Conservation (phyloP, 1,140 invertebrate species). For the Panagrolaimus sp. region DNA sequence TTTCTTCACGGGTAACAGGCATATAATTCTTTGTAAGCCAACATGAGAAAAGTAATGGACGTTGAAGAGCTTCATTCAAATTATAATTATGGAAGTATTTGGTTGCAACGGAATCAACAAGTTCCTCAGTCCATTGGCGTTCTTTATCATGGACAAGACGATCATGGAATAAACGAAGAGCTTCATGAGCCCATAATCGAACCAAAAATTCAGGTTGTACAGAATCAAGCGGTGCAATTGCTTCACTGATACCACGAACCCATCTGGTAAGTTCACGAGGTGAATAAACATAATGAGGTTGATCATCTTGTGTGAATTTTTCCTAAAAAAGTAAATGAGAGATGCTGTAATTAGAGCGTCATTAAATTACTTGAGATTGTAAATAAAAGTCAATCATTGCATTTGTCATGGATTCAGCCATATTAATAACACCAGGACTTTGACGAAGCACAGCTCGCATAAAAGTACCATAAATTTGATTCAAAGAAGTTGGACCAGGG, state of each 20-base stretch:
- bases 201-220: slow-evolving; percentile 87
- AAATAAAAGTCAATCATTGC: slow-evolving; percentile 99
- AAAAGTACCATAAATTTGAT: slow-evolving; percentile 93
- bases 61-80: slow-evolving; percentile 71
- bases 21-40: slow-evolving; percentile 95
- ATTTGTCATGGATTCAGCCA: slow-evolving; percentile 89
- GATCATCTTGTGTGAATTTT: slow-evolving; percentile 98
- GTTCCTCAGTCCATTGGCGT: slow-evolving; percentile 93
- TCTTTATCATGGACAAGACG: slow-evolving; percentile 85
- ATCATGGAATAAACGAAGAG: slow-evolving; percentile 88
- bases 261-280: slow-evolving; percentile 99
- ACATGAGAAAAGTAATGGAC: slow-evolving; percentile 94
- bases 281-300: slow-evolving; percentile 98
- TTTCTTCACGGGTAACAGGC: slow-evolving; percentile 86
- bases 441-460: slow-evolving; percentile 90
- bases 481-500: slow-evolving; percentile 82
- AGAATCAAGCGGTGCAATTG: slow-evolving; percentile 82
- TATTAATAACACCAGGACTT: slow-evolving; percentile 79
- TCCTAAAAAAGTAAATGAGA: slow-evolving; percentile 65
- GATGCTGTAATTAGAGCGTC: too few relatives aligned
- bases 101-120: slow-evolving; percentile 85
- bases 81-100: slow-evolving; percentile 83
- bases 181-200: slow-evolving; percentile 95
- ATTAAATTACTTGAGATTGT: slow-evolving; percentile 72
- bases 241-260: slow-evolving; percentile 98